phyloP scores from a whole-genome alignment of 2,797 vertebrate genomes.

The Gymnoscopelus microlampas region DNA sequence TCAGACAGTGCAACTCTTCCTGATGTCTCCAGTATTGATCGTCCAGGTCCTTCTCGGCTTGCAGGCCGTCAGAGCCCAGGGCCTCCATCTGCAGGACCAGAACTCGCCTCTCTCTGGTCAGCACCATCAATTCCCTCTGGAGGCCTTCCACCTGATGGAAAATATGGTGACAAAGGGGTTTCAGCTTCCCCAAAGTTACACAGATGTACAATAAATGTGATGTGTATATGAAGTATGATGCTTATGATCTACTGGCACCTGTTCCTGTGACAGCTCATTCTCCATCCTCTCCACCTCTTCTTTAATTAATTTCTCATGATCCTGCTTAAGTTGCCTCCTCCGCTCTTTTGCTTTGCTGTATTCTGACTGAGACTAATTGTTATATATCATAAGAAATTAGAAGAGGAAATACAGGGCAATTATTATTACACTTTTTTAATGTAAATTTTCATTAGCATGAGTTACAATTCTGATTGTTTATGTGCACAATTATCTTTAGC shows the following conservation, averaged over 20 bases:
- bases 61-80: constrained; percentile 78
- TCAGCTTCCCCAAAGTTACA: constrained; percentile 51
- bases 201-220: constrained; percentile 12
- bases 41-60: constrained; percentile 78
- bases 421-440: not conserved
- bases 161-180: constrained; percentile 16
- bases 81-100: constrained; percentile 85
- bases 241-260: constrained; percentile 45
- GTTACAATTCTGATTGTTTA: no score
- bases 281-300: constrained; percentile 81
- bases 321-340: constrained; percentile 81
- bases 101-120: constrained; percentile 75
- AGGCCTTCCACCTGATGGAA: constrained; percentile 58
- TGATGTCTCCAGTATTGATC: constrained; percentile 72
- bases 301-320: constrained; percentile 81
- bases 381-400: constrained; percentile 55
- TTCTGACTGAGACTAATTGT: constrained; percentile 72
- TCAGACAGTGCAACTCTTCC: constrained; percentile 73
- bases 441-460: not conserved
- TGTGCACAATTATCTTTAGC: no score
- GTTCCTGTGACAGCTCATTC: constrained; percentile 73
- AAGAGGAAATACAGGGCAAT: constrained; percentile 26
- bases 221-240: not conserved
- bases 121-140: constrained; percentile 69
- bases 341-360: constrained; percentile 78